phyloP scores from a whole-genome alignment of 1,140 invertebrate genomes.

The Drosophila asahinai region DNA sequence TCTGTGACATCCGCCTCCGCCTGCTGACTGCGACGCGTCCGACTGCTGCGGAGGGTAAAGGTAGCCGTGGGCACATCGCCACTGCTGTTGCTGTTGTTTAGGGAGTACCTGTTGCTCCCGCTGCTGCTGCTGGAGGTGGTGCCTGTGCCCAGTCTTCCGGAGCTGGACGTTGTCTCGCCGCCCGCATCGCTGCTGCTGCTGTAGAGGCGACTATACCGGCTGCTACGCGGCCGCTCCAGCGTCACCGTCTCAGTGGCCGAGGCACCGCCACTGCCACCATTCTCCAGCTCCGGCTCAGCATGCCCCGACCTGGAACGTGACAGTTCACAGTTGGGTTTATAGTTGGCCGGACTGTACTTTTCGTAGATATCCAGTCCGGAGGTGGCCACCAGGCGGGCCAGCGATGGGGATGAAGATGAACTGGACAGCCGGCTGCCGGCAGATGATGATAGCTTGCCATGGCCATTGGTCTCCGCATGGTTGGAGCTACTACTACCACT shows the following conservation, averaged over 20 bases:
- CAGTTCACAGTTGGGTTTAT: constrained; percentile 85
- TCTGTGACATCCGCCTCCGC: constrained; percentile 15
- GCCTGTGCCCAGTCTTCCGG: constrained; percentile 40
- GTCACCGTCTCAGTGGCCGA: constrained; percentile 58
- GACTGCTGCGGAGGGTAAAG: constrained; percentile 66
- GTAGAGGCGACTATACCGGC: constrained; percentile 76
- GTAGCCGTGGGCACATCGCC: constrained; percentile 79
- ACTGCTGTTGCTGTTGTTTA: constrained; percentile 66
- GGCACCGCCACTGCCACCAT: constrained; percentile 11
- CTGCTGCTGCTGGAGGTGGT: constrained; percentile 43
- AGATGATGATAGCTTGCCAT: constrained; percentile 44
- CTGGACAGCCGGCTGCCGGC: constrained; percentile 72
- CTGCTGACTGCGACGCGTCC: constrained; percentile 40
- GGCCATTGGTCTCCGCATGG: constrained; percentile 17
- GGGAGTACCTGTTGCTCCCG: constrained; percentile 46
- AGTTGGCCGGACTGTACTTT: constrained; percentile 85
- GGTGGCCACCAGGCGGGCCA: constrained; percentile 82
- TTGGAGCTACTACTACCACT: constrained; percentile 9
- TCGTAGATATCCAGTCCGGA: constrained; percentile 84
- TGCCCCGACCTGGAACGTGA: constrained; percentile 85
- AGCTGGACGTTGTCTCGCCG: constrained; percentile 1
- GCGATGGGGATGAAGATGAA: constrained; percentile 83
- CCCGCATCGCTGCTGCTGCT: constrained; percentile 57
- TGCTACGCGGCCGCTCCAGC: constrained; percentile 71
- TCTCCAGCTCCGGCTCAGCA: constrained; percentile 55